Conservation (phyloP, 2,797 vertebrate genomes). For the Cryptoprocta ferox region DNA sequence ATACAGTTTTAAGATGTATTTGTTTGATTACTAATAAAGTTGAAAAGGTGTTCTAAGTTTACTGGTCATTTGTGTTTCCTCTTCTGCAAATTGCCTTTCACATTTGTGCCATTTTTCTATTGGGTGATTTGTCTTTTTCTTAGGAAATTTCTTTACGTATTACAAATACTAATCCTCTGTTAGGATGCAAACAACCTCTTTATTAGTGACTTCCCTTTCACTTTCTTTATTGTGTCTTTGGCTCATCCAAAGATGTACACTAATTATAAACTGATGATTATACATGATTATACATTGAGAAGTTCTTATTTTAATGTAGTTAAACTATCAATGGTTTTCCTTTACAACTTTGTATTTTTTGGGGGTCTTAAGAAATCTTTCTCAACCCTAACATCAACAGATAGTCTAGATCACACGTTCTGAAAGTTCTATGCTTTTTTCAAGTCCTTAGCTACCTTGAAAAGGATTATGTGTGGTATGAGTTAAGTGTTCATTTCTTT, state of each 20-base stretch:
- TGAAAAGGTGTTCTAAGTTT: neutral
- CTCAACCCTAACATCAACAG: neutral
- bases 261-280: neutral
- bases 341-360: neutral
- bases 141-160: neutral
- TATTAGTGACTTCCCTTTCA: neutral
- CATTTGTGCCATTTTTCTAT: neutral
- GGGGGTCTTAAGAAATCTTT: neutral
- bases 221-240: neutral
- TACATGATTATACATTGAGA: neutral
- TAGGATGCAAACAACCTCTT: neutral
- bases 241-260: neutral
- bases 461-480: neutral
- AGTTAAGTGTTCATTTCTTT: neutral
- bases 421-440: neutral
- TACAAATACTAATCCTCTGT: neutral
- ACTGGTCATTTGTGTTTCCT: neutral
- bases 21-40: neutral
- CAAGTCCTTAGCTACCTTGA: neutral
- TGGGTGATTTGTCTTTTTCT: neutral
- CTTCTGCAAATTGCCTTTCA: neutral
- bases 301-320: neutral
- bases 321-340: neutral
- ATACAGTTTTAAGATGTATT: neutral
- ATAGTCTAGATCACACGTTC: neutral